Evolutionary conservation across 2,888 invertebrate genomes (phyloP).

Genomic region (Drosophila leonis): DNA sequence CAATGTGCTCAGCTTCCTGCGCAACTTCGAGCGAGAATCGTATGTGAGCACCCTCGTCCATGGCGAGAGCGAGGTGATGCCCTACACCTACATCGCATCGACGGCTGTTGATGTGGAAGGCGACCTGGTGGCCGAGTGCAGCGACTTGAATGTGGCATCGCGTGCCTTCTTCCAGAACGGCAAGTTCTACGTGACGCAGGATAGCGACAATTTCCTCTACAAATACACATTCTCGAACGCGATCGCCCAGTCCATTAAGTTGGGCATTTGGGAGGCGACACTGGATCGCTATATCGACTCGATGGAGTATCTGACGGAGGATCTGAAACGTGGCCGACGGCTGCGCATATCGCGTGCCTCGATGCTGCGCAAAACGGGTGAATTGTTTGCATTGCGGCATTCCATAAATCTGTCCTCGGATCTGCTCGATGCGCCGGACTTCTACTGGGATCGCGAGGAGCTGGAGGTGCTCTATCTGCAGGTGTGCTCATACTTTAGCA

Average conservation of each 20-base stretch:
- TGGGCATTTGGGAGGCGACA: slow-evolving; percentile 97
- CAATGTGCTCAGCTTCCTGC: slow-evolving; percentile 91
- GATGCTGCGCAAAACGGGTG: slow-evolving; percentile 92
- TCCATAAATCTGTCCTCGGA: slow-evolving; percentile 97
- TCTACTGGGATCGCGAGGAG: slow-evolving; percentile 98
- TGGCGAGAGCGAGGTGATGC: slow-evolving; percentile 94
- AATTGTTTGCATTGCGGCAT: slow-evolving; percentile 95
- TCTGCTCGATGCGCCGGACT: slow-evolving; percentile 97
- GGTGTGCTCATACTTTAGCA: slow-evolving; percentile 93
- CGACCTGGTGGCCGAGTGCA: slow-evolving; percentile 75
- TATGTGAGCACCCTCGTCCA: slow-evolving; percentile 89
- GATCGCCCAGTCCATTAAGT: slow-evolving; percentile 95
- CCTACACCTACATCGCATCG: slow-evolving; percentile 88
- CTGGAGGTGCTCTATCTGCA: slow-evolving; percentile 94
- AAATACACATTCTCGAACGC: slow-evolving; percentile 98
- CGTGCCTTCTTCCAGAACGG: slow-evolving; percentile 83
- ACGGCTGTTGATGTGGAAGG: slow-evolving; percentile 84
- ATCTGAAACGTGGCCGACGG: slow-evolving; percentile 91
- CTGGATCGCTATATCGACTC: slow-evolving; percentile 93
- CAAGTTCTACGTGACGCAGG: slow-evolving; percentile 84
- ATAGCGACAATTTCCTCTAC: slow-evolving; percentile 89
- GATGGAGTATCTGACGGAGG: slow-evolving; percentile 92
- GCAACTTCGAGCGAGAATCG: slow-evolving; percentile 89
- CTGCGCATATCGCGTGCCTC: slow-evolving; percentile 87
- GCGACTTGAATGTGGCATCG: slow-evolving; percentile 80